phyloP scores from a whole-genome alignment of 2,797 vertebrate genomes.

The Menidia menidia region DNA sequence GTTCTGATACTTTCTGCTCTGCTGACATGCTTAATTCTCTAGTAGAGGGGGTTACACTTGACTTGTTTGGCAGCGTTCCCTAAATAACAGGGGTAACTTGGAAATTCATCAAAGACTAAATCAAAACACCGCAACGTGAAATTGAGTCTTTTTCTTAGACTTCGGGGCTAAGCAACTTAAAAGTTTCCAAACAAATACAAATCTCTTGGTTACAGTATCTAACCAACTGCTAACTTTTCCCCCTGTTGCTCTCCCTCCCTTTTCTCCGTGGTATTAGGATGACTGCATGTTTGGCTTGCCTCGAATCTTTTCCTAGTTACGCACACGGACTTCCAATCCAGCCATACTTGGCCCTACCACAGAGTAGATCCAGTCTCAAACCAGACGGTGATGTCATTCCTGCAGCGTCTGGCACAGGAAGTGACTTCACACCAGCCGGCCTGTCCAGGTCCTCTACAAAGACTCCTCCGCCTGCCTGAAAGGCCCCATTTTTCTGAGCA shows the following conservation, averaged over 20 bases:
- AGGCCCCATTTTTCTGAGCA: constrained; percentile 36
- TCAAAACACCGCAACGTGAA: constrained; percentile 34
- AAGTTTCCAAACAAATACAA: constrained; percentile 73
- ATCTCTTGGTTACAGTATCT: constrained; percentile 71
- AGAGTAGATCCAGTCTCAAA: constrained; percentile 74
- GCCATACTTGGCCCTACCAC: constrained; percentile 73
- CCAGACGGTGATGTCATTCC: constrained; percentile 78
- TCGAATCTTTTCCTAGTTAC: constrained; percentile 74
- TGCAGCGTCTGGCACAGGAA: constrained; percentile 66
- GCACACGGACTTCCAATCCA: constrained; percentile 70
- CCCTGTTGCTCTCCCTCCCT: constrained; percentile 44
- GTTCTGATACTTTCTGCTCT: constrained; percentile 66
- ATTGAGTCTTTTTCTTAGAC: constrained; percentile 35
- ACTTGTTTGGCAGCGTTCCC: constrained; percentile 51
- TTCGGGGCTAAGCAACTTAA: constrained; percentile 39
- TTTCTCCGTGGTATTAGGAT: constrained; percentile 68
- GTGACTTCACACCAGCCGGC: constrained; percentile 65
- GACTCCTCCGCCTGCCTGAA: constrained; percentile 31
- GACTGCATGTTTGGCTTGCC: constrained; percentile 79
- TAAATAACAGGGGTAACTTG: constrained; percentile 54
- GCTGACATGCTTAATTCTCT: constrained; percentile 63
- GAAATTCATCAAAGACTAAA: constrained; percentile 58
- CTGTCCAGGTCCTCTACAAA: constrained; percentile 49
- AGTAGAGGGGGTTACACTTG: constrained; percentile 48
- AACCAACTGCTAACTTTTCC: constrained; percentile 53